Conservation (phyloP, 2,797 vertebrate species). For the Kryptopterus vitreolus region DNA sequence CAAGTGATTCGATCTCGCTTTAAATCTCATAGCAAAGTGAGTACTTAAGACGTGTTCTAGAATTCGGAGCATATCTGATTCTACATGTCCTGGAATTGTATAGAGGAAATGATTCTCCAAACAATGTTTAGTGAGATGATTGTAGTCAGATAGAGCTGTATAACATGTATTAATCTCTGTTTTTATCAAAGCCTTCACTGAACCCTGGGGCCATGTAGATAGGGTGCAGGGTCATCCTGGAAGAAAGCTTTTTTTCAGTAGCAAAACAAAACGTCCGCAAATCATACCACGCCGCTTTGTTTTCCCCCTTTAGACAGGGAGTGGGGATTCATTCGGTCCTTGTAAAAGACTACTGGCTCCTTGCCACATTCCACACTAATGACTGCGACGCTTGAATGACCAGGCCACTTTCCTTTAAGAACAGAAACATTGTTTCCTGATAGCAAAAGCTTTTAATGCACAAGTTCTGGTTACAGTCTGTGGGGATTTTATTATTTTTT, state of each 20-base stretch:
- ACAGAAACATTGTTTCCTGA: background rate
- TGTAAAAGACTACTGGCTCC: background rate
- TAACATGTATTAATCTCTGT: background rate
- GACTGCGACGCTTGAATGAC: background rate
- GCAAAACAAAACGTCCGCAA: background rate
- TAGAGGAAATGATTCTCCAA: background rate
- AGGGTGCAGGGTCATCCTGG: background rate
- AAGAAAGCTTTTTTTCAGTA: background rate
- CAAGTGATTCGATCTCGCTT: background rate
- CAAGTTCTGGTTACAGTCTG: background rate
- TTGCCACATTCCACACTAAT: slow-evolving; percentile 7
- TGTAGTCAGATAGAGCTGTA: background rate
- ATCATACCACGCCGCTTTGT: background rate
- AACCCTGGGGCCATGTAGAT: background rate
- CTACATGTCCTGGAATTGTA: background rate
- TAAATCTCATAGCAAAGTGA: background rate
- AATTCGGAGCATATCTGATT: background rate
- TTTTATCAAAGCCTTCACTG: background rate
- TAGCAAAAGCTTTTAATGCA: background rate
- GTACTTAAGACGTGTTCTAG: background rate
- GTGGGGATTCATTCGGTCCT: background rate
- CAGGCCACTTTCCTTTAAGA: background rate
- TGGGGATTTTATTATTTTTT: background rate
- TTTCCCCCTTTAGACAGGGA: background rate
- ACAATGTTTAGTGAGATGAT: background rate